Evolutionary conservation across 2,113 vertebrate species (phyloP).

Genomic region (Aphyosemion australe): DNA sequence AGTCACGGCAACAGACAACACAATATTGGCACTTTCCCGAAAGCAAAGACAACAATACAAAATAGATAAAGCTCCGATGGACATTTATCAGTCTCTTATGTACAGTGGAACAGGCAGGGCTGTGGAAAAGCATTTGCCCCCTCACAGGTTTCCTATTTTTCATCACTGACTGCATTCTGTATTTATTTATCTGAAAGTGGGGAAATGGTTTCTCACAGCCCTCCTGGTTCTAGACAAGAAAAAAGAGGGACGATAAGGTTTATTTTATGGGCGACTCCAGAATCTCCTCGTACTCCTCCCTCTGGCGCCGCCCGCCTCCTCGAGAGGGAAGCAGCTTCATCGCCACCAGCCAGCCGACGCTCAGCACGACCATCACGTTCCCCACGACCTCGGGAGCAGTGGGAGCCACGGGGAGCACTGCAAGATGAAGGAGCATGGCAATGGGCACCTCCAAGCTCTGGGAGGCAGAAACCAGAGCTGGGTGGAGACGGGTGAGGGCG

Average conservation of each 20-base stretch:
- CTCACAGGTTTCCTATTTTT: no score
- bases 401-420: slow-evolving; percentile 83
- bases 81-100: slow-evolving; percentile 57
- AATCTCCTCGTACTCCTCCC: slow-evolving; percentile 93
- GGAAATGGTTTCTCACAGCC: no score
- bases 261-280: slow-evolving; percentile 93
- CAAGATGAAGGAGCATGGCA: slow-evolving; percentile 87
- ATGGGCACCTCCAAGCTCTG: slow-evolving; percentile 91
- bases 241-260: slow-evolving; percentile 35
- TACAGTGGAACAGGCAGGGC: slow-evolving; percentile 28
- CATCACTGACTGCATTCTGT: no score
- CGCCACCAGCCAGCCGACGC: slow-evolving; percentile 75
- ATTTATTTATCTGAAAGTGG: no score
- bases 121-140: no score
- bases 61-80: slow-evolving; percentile 63
- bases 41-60: slow-evolving; percentile 64
- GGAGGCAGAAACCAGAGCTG: slow-evolving; percentile 90
- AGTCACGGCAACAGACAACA: slow-evolving; percentile 66
- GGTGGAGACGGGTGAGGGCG: slow-evolving; percentile 89
- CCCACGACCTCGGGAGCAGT: slow-evolving; percentile 85
- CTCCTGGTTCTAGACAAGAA: background rate
- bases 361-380: slow-evolving; percentile 85
- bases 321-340: slow-evolving; percentile 74
- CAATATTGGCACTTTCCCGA: slow-evolving; percentile 67
- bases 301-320: slow-evolving; percentile 79